phyloP scores from a whole-genome alignment of 2,888 invertebrate genomes.

The Hirtodrosophila histrioides region DNA sequence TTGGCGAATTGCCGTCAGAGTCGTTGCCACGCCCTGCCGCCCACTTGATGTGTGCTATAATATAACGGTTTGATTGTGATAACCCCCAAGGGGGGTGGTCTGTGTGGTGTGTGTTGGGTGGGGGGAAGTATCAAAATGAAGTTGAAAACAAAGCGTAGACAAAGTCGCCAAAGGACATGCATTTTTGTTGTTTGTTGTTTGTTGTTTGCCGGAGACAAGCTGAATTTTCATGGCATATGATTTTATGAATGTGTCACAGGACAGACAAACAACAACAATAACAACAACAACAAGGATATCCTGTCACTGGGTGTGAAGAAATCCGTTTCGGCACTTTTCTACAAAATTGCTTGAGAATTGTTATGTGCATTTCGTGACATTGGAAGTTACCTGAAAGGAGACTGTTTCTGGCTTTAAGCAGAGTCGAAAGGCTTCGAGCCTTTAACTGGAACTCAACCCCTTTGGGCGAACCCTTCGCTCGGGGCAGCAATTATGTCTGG shows the following conservation, averaged over 20 bases:
- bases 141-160: conserved; percentile 32
- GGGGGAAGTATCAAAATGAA: conserved; percentile 36
- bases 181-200: conserved; percentile 21
- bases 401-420: background rate
- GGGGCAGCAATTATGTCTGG: conserved; percentile 62
- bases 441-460: conserved; percentile 44
- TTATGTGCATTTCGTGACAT: conserved; percentile 70
- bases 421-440: conserved; percentile 9
- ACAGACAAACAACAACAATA: conserved; percentile 19
- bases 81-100: conserved; percentile 40
- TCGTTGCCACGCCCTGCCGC: conserved; percentile 28
- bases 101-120: too few species aligned
- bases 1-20: conserved; percentile 63
- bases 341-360: conserved; percentile 62
- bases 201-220: conserved; percentile 6
- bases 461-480: conserved; percentile 60
- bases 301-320: conserved; percentile 49
- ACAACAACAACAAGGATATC: conserved; percentile 14
- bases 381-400: conserved; percentile 18
- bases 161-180: conserved; percentile 33
- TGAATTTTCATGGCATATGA: conserved; percentile 57
- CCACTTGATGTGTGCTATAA: conserved; percentile 34
- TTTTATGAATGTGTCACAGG: conserved; percentile 63
- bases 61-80: conserved; percentile 69
- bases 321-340: conserved; percentile 71